These are phyloP conservation scores for Thereva unica DNA, from an alignment of 2,888 invertebrate species.

Conservation along the genomic window DNA sequence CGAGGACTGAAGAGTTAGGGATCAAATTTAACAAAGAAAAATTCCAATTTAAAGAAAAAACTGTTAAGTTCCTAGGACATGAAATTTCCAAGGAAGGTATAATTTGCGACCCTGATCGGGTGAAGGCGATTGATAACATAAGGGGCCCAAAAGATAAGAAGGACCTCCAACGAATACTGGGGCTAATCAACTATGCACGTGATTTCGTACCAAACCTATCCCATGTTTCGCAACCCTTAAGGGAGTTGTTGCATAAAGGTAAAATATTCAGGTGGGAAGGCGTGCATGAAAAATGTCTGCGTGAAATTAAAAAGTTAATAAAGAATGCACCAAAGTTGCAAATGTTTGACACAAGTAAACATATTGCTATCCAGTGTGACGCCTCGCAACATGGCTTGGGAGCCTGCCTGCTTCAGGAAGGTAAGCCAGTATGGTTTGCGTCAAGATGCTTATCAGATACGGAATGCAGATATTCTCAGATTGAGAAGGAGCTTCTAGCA, in stretches of 20 bases:
- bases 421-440: conserved; percentile 38
- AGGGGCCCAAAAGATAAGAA: conserved; percentile 43
- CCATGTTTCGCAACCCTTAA: conserved; percentile 14
- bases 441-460: conserved; percentile 37
- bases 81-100: too few species aligned
- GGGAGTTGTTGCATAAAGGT: conserved; percentile 43
- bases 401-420: conserved; percentile 41
- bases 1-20: neutral
- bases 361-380: conserved; percentile 39
- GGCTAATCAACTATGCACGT: conserved; percentile 43
- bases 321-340: conserved; percentile 35
- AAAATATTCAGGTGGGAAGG: conserved; percentile 39
- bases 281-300: conserved; percentile 37
- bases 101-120: too few species aligned
- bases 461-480: conserved; percentile 39
- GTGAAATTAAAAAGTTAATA: conserved; percentile 38
- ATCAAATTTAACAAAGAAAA: conserved; percentile 20
- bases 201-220: conserved; percentile 43
- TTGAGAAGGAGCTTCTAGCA: conserved; percentile 40
- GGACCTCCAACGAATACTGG: conserved; percentile 42
- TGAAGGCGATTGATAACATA: too few species aligned
- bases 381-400: conserved; percentile 41
- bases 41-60: neutral
- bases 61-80: neutral
- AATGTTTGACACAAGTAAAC: conserved; percentile 36